Base-by-base conservation (phyloP, 2,888 invertebrate genomes). In the Isoperla grammatica region DNA sequence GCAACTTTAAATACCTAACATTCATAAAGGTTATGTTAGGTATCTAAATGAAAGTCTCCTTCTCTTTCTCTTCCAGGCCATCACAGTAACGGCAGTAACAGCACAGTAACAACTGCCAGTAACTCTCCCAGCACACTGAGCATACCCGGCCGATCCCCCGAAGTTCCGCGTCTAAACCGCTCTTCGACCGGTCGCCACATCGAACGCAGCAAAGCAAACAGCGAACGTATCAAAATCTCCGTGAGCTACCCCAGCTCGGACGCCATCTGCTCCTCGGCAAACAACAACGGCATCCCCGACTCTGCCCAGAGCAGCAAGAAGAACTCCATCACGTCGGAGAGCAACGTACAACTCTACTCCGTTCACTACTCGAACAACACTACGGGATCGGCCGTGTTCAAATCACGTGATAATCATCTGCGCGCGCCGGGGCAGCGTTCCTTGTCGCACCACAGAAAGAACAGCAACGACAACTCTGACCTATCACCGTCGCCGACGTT, bases 211-310 rank as follows among this genome's bases (percentile, higher is more conserved):
- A 53, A 39, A 12, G 20, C 49, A 13, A n/a, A 56, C 12, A 87
- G 86, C 70, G 90, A 90, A 67, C 87, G 87, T 71, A 87, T 91
- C 65, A 90, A 90, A 74, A 91, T 91, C 69, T 90, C 89, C 63
- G 89, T 91, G 1, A 90, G 90, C 20, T 90, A 90, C 72, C 87
- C 87, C 68, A 69, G 70, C 53, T 69, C 68, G 35, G 65, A 63
- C 53, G 61, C 63, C 39, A 61, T 63, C 54, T 58, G 62, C 53
- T 60, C 42, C 39, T 48, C 67, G 1, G 64, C 64, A 2, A 64
- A 63, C 17, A 65, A 65, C 54, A 65, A 65, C 59, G 61, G 53
- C 20, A 20, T 19, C 19, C 58, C 66, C 1, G 60, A 67, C 0
- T 64, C 65, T 8, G 64, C 66, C 1, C 61, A 64, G 12, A 46